Evolutionary conservation across 2,888 invertebrate species (phyloP).

Genomic region (Chymomyza caudatula): DNA sequence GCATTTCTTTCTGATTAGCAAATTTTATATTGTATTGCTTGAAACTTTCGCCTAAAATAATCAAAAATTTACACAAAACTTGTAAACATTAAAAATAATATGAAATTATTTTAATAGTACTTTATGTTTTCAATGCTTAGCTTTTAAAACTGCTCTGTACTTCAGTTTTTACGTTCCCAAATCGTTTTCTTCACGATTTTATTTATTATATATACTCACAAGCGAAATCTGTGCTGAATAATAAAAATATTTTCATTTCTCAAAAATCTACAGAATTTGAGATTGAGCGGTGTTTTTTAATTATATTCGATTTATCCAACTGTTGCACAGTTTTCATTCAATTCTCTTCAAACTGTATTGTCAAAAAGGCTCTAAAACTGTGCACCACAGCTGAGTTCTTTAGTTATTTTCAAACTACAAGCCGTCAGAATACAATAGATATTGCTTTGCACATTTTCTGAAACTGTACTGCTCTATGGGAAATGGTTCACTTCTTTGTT

Average conservation of each 20-base stretch:
- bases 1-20: conserved; percentile 43
- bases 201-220: background rate
- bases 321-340: too few relatives aligned
- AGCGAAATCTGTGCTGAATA: background rate
- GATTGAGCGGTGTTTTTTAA: too few relatives aligned
- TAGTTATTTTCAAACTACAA: too few relatives aligned
- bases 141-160: conserved; percentile 28
- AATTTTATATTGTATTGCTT: conserved; percentile 18
- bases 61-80: background rate
- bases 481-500: too few relatives aligned
- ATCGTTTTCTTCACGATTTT: background rate
- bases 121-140: conserved; percentile 1
- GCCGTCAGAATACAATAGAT: too few relatives aligned
- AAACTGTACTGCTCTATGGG: too few relatives aligned
- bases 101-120: background rate
- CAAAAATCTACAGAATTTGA: too few relatives aligned
- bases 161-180: conserved; percentile 34
- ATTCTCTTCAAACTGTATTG: too few relatives aligned
- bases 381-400: too few relatives aligned
- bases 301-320: too few relatives aligned
- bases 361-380: too few relatives aligned
- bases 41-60: background rate
- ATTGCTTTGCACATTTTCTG: too few relatives aligned
- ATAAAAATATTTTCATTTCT: background rate
- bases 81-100: background rate